Evolutionary conservation across 2,113 vertebrate genomes (phyloP).

Genomic region (Cynopterus brachyotis): DNA sequence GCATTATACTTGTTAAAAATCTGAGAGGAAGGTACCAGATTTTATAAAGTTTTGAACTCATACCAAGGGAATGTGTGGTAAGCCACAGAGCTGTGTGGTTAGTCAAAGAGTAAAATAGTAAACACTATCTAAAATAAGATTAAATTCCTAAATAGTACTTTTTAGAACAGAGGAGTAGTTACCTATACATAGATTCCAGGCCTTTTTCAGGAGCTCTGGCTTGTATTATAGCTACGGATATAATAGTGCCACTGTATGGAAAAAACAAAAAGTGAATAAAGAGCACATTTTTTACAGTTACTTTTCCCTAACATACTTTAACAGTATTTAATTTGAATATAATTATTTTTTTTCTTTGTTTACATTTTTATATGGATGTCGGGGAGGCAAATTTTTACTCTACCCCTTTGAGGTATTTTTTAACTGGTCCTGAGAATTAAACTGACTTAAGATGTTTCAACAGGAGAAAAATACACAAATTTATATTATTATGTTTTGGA

Average conservation of each 20-base stretch:
- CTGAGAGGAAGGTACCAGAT: background rate
- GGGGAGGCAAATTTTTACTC: background rate
- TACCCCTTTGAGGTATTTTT: background rate
- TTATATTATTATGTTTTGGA: background rate
- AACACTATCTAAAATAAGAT: background rate
- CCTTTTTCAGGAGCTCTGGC: background rate
- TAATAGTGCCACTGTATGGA: background rate
- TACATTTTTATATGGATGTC: background rate
- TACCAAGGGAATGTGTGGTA: background rate
- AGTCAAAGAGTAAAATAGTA: background rate
- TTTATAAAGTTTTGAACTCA: background rate
- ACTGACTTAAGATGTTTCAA: background rate
- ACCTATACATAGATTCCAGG: background rate
- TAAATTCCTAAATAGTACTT: background rate
- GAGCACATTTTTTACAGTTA: background rate
- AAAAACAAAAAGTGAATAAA: background rate
- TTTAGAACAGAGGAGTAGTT: background rate
- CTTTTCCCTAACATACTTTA: background rate
- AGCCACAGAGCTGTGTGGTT: background rate
- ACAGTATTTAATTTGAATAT: conserved; percentile 24
- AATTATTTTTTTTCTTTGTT: background rate
- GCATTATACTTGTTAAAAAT: background rate
- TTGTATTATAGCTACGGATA: background rate
- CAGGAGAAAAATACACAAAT: background rate
- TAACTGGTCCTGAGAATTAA: background rate